phyloP scores from a whole-genome alignment of 2,113 vertebrate species.

The Gila orcuttii region DNA sequence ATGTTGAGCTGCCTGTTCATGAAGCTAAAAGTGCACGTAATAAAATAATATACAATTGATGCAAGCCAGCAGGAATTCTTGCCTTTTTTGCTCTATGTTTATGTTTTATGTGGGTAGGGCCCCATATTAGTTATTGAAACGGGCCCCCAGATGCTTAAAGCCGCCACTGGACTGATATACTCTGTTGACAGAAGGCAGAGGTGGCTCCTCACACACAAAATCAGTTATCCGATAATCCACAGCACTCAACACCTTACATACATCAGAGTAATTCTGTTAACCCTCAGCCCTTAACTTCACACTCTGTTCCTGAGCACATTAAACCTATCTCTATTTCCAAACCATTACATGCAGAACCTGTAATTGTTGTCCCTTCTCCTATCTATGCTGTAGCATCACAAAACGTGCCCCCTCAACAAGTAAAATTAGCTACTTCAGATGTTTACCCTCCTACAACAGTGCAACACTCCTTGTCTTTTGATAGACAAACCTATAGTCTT shows the following conservation, averaged over 20 bases:
- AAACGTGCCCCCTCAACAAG: background rate
- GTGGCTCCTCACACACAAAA: background rate
- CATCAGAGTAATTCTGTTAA: background rate
- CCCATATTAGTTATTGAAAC: too few species aligned
- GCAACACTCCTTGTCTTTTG: background rate
- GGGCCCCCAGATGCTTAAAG: too few species aligned
- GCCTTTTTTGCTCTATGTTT: too few species aligned
- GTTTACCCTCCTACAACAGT: background rate
- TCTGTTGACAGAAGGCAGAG: background rate
- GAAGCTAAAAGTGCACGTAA: too few species aligned
- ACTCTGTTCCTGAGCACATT: background rate
- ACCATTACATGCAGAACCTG: background rate
- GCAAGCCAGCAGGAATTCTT: too few species aligned
- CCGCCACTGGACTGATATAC: too few species aligned
- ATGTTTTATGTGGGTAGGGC: too few species aligned
- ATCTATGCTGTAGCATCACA: background rate
- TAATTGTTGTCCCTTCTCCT: background rate
- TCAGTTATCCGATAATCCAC: slow-evolving; percentile 1
- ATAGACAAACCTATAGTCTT: background rate
- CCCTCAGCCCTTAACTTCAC: background rate
- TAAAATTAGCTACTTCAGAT: background rate
- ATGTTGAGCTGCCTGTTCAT: too few species aligned
- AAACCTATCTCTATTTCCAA: background rate
- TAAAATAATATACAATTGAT: too few species aligned
- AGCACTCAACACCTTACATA: background rate